Percentiles rank a stretch among this genome's conserved stretches.
These are phyloP conservation scores for Drosophila pseudoobscura DNA, from an alignment of 1,140 invertebrate species.

Conservation along the genomic window DNA sequence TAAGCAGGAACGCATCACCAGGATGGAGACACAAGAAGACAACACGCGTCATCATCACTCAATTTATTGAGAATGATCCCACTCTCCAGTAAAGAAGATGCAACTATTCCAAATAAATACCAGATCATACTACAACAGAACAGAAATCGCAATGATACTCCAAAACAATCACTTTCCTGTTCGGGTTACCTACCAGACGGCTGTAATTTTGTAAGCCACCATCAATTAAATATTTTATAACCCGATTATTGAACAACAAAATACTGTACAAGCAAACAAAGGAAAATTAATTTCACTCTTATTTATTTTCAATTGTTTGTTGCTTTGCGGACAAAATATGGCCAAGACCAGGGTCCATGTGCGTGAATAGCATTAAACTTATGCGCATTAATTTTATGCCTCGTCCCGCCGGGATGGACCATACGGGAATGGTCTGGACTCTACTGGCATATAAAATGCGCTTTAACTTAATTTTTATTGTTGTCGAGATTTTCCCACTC, in stretches of 20 bases:
- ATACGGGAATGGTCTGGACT: slow-evolving; percentile 1
- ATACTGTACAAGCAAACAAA: slow-evolving; percentile 18
- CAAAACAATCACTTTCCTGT: neutral
- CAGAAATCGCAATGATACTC: too few relatives aligned
- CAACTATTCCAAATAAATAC: too few relatives aligned
- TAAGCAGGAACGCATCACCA: neutral
- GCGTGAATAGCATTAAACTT: slow-evolving; percentile 63
- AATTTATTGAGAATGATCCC: too few relatives aligned
- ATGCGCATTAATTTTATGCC: slow-evolving; percentile 63
- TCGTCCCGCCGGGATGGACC: slow-evolving; percentile 9
- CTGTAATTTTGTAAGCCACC: slow-evolving; percentile 31
- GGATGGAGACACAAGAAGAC: neutral
- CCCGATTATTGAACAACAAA: slow-evolving; percentile 61
- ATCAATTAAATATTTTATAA: slow-evolving; percentile 72
- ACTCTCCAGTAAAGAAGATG: too few relatives aligned
- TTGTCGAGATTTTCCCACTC: slow-evolving; percentile 63
- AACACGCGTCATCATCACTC: neutral
- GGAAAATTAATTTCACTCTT: slow-evolving; percentile 63
- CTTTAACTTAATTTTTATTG: slow-evolving; percentile 77
- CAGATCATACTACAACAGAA: too few relatives aligned
- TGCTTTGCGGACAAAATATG: slow-evolving; percentile 32
- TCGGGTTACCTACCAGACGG: slow-evolving; percentile 2
- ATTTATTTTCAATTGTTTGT: slow-evolving; percentile 62
- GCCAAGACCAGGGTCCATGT: neutral
- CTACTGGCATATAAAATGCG: slow-evolving; percentile 62